Percentiles rank a stretch among this genome's conserved stretches.
Evolutionary conservation across 2,797 vertebrate genomes (phyloP).

Genomic region (Propithecus perrieri): DNA sequence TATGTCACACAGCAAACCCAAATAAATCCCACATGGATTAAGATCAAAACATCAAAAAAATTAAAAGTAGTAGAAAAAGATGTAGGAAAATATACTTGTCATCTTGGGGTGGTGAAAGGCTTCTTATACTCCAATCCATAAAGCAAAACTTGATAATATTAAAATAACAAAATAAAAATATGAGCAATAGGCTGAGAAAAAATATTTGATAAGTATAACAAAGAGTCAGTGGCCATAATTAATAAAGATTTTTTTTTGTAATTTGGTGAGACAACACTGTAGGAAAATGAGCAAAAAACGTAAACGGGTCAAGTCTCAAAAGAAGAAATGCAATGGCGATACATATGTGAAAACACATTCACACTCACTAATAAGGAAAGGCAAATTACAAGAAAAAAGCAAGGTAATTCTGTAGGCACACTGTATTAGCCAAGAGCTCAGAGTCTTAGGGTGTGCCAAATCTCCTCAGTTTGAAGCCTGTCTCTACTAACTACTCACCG

Average conservation of each 20-base stretch:
- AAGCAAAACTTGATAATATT: background rate
- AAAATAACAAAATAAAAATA: conserved; percentile 38
- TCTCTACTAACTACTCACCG: background rate
- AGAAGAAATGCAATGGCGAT: background rate
- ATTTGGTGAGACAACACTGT: background rate
- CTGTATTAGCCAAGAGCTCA: background rate
- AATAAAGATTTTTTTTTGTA: background rate
- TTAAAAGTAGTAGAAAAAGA: background rate
- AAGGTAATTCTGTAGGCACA: background rate
- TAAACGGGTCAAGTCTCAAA: background rate
- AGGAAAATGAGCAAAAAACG: background rate
- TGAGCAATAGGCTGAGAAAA: background rate
- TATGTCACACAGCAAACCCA: background rate
- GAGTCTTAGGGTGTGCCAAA: background rate
- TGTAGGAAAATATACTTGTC: background rate
- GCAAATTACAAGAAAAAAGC: background rate
- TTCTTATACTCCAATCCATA: background rate
- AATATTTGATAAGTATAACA: background rate
- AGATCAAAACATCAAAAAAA: background rate
- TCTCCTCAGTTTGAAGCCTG: background rate
- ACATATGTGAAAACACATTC: background rate
- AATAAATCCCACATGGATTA: background rate
- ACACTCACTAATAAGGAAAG: background rate
- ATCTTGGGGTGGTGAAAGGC: background rate
- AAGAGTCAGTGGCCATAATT: background rate